Evolutionary conservation across 2,888 invertebrate genomes (phyloP), one percentile per base, ranked within the genome.

Genomic region (Scelioninae gen. 1): DNA sequence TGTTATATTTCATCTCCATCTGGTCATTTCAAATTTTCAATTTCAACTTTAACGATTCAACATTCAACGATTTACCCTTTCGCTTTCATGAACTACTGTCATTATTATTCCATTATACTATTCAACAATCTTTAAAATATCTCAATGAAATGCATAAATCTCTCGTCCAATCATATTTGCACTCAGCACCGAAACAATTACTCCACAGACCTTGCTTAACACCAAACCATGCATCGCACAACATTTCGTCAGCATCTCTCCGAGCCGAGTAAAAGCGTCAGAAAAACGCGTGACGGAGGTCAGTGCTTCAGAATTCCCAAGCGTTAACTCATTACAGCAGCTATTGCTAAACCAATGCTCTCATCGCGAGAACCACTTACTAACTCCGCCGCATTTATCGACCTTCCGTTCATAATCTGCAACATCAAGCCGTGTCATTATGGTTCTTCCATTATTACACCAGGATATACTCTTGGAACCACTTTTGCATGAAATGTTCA

Each of bases 171-270:
- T n/a, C n/a, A n/a, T n/a, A n/a, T n/a, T n/a, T n/a, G n/a, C n/a
- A n/a, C n/a, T n/a, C n/a, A n/a, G n/a, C n/a, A 34, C 9, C 34
- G 34, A 10, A 47, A 47, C 62, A 45, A 62, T 62, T 45, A 47
- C 62, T 45, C 32, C 62, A 62, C 32, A 32, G 8, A 31, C 29
- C 10, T 60, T 60, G n/a, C 60, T 60, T 43, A 60, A 60, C 7
- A 23, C 11, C 40, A 8, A 60, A 43, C n/a, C 11, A 60, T 60
- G 9, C 60, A 23, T 60, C 43, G n/a, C n/a, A 23, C 60, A 45
- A 62, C 11, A 62, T 62, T 62, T 62, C 62, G 62, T 62, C 62
- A 62, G 45, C 62, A 43, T 23, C 58, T 58, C 58, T 43, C 29
- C 40, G 23, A 16, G 23, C 58, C 23, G 11, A 43, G 58, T 58